Percentiles rank a stretch among this genome's conserved stretches.
Conservation (phyloP, 2,113 vertebrate species). For the Zeus faber region DNA sequence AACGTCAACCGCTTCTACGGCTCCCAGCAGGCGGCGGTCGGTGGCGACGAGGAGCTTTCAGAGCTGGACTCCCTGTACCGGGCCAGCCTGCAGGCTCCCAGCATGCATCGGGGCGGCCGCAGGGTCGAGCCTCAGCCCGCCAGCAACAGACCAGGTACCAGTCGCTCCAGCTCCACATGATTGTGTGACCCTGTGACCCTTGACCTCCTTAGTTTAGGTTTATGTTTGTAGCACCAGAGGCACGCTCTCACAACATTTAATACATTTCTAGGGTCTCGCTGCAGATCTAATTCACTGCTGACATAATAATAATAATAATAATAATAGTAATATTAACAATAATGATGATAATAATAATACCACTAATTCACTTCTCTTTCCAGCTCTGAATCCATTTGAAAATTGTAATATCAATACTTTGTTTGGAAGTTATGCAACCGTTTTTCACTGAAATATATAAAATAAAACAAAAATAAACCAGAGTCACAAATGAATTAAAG, state of each 20-base stretch:
- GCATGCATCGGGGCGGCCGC: conserved; percentile 52
- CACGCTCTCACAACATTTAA: neutral
- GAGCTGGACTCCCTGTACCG: conserved; percentile 95
- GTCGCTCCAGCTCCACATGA: no score
- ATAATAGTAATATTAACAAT: neutral
- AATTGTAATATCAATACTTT: no score
- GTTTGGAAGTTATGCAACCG: no score
- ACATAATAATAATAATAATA: neutral
- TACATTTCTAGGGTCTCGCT: neutral
- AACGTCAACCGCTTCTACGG: conserved; percentile 84
- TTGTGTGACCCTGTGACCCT: no score
- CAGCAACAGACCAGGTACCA: conserved; percentile 51
- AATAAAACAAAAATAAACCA: no score
- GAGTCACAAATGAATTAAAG: no score
- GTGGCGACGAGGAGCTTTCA: conserved; percentile 78
- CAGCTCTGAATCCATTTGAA: no score
- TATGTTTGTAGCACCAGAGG: neutral
- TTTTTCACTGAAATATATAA: no score
- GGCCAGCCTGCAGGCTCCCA: conserved; percentile 85
- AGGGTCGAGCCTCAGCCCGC: conserved; percentile 46
- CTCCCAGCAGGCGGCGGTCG: conserved; percentile 62
- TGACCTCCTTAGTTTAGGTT: neutral
- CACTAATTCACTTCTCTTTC: no score
- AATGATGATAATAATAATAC: no score
- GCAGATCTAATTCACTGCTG: neutral